Conservation (phyloP, 2,888 invertebrate genomes). For the Eupithecia pulchellata region DNA sequence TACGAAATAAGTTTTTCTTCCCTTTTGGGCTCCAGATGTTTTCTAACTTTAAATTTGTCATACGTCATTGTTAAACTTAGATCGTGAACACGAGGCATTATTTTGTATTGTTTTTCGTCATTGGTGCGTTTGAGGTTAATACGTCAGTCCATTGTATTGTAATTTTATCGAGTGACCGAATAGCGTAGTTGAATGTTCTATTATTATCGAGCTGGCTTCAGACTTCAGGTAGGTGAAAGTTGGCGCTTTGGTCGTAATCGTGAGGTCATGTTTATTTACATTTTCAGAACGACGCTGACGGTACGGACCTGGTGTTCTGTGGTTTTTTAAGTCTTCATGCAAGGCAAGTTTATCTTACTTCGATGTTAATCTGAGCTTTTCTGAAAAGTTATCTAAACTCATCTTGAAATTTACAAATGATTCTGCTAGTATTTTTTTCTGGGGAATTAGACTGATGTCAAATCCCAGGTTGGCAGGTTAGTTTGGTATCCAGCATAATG, state of each 20-base stretch:
- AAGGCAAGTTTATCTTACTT: background rate
- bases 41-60: background rate
- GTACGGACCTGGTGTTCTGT: background rate
- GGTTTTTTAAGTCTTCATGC: background rate
- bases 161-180: constrained; percentile 20
- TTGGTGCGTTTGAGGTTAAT: constrained; percentile 12
- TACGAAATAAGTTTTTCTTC: background rate
- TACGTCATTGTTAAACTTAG: constrained; percentile 4
- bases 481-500: too few relatives aligned
- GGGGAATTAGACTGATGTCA: background rate
- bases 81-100: background rate
- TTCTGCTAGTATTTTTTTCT: background rate
- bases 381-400: too few relatives aligned
- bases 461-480: too few relatives aligned
- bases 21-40: background rate
- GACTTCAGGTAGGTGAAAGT: constrained; percentile 27
- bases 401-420: too few relatives aligned
- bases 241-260: constrained; percentile 10
- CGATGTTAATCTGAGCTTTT: background rate
- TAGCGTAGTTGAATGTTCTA: constrained; percentile 26
- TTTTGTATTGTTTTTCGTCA: constrained; percentile 21
- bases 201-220: constrained; percentile 25
- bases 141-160: constrained; percentile 32
- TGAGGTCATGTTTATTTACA: constrained; percentile 28
- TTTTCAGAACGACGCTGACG: background rate